These are phyloP conservation scores for Mesembrinibis cayennensis DNA, from an alignment of 2,113 vertebrate genomes.

Conservation along the genomic window DNA sequence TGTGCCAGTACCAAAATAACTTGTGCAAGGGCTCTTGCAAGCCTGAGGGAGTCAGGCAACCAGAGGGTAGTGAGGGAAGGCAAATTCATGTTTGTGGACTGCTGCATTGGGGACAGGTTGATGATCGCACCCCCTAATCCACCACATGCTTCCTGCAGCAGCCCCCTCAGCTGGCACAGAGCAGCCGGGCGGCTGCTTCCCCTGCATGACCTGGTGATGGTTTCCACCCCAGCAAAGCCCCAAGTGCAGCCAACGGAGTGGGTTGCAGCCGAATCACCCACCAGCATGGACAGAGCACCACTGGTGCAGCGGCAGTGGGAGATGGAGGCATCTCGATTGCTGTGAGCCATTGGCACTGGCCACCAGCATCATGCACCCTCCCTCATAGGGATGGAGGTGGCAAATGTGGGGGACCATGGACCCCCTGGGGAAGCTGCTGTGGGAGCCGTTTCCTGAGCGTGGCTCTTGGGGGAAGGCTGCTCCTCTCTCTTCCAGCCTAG, in stretches of 20 bases:
- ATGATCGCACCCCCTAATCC: not conserved
- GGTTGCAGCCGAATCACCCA: not conserved
- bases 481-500: not conserved
- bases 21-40: not conserved
- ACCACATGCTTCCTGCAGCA: not conserved
- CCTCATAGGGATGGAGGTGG: not conserved
- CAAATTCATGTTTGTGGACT: not conserved
- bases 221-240: not conserved
- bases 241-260: rapidly evolving
- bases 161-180: not conserved
- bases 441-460: not conserved
- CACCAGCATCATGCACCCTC: rapidly evolving
- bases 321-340: not conserved
- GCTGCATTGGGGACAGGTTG: not conserved
- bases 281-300: rapidly evolving
- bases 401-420: not conserved
- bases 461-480: not conserved
- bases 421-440: not conserved
- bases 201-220: not conserved
- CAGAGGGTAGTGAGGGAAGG: not conserved
- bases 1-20: not conserved
- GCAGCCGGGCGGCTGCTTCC: not conserved
- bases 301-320: rapidly evolving
- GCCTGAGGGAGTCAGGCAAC: not conserved
- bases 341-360: not conserved